Base-by-base conservation (phyloP, 2,113 vertebrate species). In the Oophaga pumilio region DNA sequence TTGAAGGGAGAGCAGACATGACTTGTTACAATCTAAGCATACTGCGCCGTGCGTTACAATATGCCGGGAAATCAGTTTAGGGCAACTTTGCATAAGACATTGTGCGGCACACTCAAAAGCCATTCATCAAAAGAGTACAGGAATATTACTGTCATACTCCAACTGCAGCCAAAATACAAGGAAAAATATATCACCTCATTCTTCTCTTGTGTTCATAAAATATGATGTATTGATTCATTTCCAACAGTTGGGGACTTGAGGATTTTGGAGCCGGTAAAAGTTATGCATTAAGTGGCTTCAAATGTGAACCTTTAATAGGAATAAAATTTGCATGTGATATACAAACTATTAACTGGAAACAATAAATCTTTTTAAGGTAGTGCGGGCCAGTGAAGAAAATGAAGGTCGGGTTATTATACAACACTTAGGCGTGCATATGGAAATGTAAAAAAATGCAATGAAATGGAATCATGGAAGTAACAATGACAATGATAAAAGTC, bases 71-170 rank as follows among this genome's bases (percentile, higher is more conserved):
- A 94, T 93, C 91, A 92, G 90, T 94, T 95, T 95, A 84, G 50
- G 49, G 71, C 83, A 95, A 93, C 87, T 91, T 91, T 91, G 79
- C 92, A 92, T 90, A 91, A 93, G 91, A 91, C 90, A 93, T 91
- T 89, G 90, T 91, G 89, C 85, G 91, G 90, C 93, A 89, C 89
- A 76, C 92, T 94, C 87, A 87, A 89, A 88, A 92, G 90, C 92
- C 93, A 95, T 97, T 93, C 92, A 95, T 97, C 95, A 97, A 93
- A 91, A 89, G 89, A 88, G 81, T 73, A 88, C 90, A 91, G 90
- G 91, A 93, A 92, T 88, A 85, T 87, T 53, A 83, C 90, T 93
- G 90, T 91, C 90, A 89, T 74, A 91, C 89, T 80, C 68, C 77
- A 89, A 60, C 86, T 90, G 81, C 28, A 89, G 85, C 53, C 89